Percentiles rank a stretch among this genome's conserved stretches.
Evolutionary conservation across 2,888 invertebrate genomes (phyloP).

Genomic region (Drosophila mulleri): DNA sequence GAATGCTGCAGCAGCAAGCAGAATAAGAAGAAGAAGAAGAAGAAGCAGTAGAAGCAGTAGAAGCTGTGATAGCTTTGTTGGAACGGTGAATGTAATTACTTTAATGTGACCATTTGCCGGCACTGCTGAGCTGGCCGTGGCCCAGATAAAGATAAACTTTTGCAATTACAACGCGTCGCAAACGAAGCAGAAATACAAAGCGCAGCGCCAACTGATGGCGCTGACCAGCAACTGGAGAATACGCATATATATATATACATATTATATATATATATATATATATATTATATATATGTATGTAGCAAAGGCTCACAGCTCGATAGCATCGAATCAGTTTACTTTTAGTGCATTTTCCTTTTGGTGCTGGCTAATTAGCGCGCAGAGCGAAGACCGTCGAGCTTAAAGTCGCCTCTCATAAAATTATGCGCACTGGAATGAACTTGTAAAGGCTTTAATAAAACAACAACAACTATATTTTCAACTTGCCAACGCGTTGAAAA

Average conservation of each 20-base stretch:
- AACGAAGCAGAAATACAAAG: constrained; percentile 71
- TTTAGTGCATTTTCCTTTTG: constrained; percentile 63
- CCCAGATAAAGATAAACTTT: constrained; percentile 79
- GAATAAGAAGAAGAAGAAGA: constrained; percentile 5
- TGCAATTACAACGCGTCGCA: constrained; percentile 76
- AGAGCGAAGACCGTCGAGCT: constrained; percentile 30
- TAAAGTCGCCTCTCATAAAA: constrained; percentile 54
- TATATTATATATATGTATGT: not conserved
- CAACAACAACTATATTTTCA: constrained; percentile 32
- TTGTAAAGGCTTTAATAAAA: constrained; percentile 46
- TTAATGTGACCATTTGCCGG: constrained; percentile 67
- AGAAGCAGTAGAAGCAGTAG: constrained; percentile 4
- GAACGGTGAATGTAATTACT: constrained; percentile 59
- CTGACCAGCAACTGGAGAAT: constrained; percentile 32
- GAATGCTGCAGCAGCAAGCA: constrained; percentile 14
- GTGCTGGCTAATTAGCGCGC: constrained; percentile 67
- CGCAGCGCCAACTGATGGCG: constrained; percentile 34
- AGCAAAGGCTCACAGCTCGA: constrained; percentile 45
- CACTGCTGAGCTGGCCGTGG: constrained; percentile 56
- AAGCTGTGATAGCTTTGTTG: constrained; percentile 23
- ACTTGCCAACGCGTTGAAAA: constrained; percentile 31
- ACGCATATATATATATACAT: not conserved
- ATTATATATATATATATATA: not conserved
- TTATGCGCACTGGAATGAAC: constrained; percentile 58
- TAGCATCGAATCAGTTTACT: constrained; percentile 75